phyloP scores from a whole-genome alignment of 2,888 invertebrate species.

The Allophyes oxyacanthae region DNA sequence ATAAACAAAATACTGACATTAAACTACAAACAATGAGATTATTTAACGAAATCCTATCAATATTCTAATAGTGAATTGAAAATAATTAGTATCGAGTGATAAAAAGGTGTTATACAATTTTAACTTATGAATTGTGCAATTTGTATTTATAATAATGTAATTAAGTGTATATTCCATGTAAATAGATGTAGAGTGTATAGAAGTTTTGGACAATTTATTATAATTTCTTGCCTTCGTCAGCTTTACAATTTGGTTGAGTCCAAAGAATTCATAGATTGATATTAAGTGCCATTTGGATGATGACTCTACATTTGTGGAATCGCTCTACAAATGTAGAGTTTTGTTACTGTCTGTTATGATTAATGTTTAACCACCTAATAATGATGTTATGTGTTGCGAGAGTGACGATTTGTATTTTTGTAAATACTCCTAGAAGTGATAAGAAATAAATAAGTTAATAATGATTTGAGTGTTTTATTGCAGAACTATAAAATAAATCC shows the following conservation, averaged over 20 bases:
- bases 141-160: constrained; percentile 45
- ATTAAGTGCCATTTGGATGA: constrained; percentile 73
- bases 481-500: too few species aligned
- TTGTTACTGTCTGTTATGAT: constrained; percentile 49
- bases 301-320: constrained; percentile 53
- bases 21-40: constrained; percentile 8
- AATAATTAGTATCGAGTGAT: constrained; percentile 24
- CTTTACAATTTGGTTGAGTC: constrained; percentile 63
- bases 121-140: constrained; percentile 55
- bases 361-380: constrained; percentile 69
- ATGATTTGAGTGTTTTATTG: not conserved
- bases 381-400: constrained; percentile 38
- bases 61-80: constrained; percentile 2
- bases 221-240: constrained; percentile 55
- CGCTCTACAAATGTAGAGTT: constrained; percentile 48
- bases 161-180: constrained; percentile 52
- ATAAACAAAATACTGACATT: constrained; percentile 1
- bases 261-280: constrained; percentile 60
- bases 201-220: constrained; percentile 49
- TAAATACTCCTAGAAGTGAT: constrained; percentile 44
- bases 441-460: constrained; percentile 44
- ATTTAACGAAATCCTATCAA: constrained; percentile 1
- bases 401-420: constrained; percentile 53
- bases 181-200: constrained; percentile 40
- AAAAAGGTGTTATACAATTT: constrained; percentile 13